Base-by-base conservation (phyloP, 2,888 invertebrate species). In the Timandra comae region DNA sequence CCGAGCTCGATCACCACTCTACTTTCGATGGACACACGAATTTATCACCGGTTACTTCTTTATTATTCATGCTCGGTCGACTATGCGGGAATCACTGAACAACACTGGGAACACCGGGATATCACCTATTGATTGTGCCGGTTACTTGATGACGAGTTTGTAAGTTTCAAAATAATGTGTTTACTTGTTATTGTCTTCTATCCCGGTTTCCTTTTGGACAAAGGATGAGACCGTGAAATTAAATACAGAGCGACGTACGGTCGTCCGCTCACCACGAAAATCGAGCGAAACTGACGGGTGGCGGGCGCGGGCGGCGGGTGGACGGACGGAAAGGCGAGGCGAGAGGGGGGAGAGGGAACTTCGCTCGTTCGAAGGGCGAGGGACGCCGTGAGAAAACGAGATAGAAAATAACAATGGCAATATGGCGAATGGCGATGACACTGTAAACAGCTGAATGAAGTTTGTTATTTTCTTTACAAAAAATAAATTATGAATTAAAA, bases 61-160 rank as follows among this genome's bases (percentile, higher is more conserved):
- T 82, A 84, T 74, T 81, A 85, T 84, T 84, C 84, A 85, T 84
- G 77, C 82, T 85, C 81, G 73, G 68, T 70, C 69, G 69, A 72
- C 78, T 73, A 70, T 80, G 74, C 74, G 68, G 73, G 79, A 72
- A 77, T 67, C 80, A 81, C 81, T 59, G 55, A 72, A 76, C 63
- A 71, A 68, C 59, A 73, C 80, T 68, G 61, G 68, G 46, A 62
- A 63, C 46, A 50, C 56, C 40, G 56, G 55, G 56, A 63, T 50
- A 46, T 69, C 70, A 68, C 66, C 10, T 63, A 60, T 64, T 59
- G 58, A 66, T 60, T 60, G 49, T 61, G 64, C 62, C 45, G 49
- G 49, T 49, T 55, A 55, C 42, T 56, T 47, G 38, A 49, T 44
- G 38, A 39, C 38, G 37, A 41, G 38, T 42, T 46, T 20, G 29